Evolutionary conservation across 2,797 vertebrate genomes (phyloP), one percentile per base, ranked within the genome.

Genomic region (Tympanoctomys barrerae): DNA sequence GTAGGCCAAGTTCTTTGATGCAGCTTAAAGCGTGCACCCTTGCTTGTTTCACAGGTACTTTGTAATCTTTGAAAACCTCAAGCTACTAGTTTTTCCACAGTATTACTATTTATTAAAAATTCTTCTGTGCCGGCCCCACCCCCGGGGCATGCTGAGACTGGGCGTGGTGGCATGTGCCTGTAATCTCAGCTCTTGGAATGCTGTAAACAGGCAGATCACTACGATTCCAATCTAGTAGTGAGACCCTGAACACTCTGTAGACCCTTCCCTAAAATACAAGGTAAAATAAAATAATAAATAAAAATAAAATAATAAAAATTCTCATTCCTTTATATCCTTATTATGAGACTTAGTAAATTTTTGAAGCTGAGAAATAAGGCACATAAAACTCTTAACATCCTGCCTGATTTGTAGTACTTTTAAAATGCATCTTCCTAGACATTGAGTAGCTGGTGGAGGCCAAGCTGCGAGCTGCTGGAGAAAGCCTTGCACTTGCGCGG

Each of bases 271-370:
- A 49, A 49, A 49, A 49, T 49, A 49, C 49, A 49, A 49, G 1
- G 11, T 49, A 49, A 49, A 49, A 49, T 49, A 49, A 49, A 49
- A 49, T 42, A 42, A 42, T 42, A 42, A 42, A 10, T 49, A 49
- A 49, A 49, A 49, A 11, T 49, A 49, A 49, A 49, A 49, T 49
- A 49, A 49, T 9, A 49, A 49, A 49, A 49, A 49, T 49, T 57
- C 16, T 91, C 66, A 83, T 21, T 91, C 36, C 14, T 68, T 83
- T 11, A 77, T 57, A 64, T 88, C 19, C 57, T 94, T 54, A 39
- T 28, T 59, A 3, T 90, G 46, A 87, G 70, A 83, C 49, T 22
- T 87, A 26, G 66, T 90, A 75, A 93, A 70, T n/a, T 93, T 95
- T 95, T 93, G 49, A 77, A 54, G 61, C 70, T 21, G 22, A 59